These are phyloP conservation scores for Andrena dorsata DNA, from an alignment of 2,888 invertebrate genomes.

Conservation along the genomic window DNA sequence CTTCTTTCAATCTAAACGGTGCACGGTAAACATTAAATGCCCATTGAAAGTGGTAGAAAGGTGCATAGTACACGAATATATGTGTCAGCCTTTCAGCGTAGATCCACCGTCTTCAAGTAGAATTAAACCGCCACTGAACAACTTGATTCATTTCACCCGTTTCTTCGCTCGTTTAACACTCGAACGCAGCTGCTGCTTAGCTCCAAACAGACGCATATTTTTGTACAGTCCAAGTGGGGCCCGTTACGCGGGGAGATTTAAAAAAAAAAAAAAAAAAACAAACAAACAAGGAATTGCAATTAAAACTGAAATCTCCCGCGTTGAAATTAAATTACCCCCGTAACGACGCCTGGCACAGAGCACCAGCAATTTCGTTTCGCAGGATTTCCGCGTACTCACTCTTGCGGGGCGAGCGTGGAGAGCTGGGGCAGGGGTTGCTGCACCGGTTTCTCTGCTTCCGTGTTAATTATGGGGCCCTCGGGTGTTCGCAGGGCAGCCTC, in stretches of 20 bases:
- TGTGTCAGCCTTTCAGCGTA: background rate
- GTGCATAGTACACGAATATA: background rate
- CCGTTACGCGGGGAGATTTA: background rate
- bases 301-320: slow-evolving; percentile 20
- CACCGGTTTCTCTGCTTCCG: slow-evolving; percentile 75
- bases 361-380: slow-evolving; percentile 31
- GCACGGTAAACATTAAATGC: background rate
- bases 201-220: background rate
- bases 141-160: background rate
- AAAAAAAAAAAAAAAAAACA: background rate
- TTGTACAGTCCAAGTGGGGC: background rate
- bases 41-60: background rate
- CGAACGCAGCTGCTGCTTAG: background rate
- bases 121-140: background rate
- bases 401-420: slow-evolving; percentile 59
- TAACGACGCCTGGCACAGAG: slow-evolving; percentile 14
- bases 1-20: background rate
- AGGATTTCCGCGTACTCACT: slow-evolving; percentile 70
- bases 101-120: background rate
- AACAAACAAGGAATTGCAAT: slow-evolving; percentile 27
- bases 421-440: slow-evolving; percentile 37
- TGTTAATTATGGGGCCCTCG: slow-evolving; percentile 73
- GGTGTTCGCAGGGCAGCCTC: slow-evolving; percentile 77
- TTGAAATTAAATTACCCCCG: slow-evolving; percentile 35
- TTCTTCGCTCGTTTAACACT: background rate